Evolutionary conservation across 2,888 invertebrate genomes (phyloP), one percentile per base, ranked within the genome.

Genomic region (Dexiosoma caninum): DNA sequence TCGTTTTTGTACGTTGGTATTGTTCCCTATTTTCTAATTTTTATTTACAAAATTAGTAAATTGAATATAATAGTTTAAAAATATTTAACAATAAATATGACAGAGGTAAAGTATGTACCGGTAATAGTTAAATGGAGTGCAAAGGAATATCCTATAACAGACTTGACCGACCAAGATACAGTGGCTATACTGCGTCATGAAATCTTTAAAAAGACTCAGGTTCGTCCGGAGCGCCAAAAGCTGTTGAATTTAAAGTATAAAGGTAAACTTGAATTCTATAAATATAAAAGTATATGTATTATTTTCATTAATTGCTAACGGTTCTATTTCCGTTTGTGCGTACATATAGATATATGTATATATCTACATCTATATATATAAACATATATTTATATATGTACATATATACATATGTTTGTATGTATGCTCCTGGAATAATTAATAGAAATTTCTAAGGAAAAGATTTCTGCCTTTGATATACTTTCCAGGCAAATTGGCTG

Each of bases 81-180:
- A 9, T 19, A 23, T 12, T 12, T 23, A 37, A 35, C 21, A 57
- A 27, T 16, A 64, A 60, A 44, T 23, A 82, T 84, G 82, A 75
- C 53, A 37, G 83, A 83, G 27, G 72, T 84, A 27, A 77, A 60
- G 14, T 82, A 83, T 42, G 84, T 91, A 37, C 92, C 92, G 85
- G 90, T 97, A 81, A 93, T 94, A 84, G 94, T 98, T 7, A 98
- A 98, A 92, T 98, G 98, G 97, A 95, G 95, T 90, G 97, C 97
- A 62, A 95, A 96, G 86, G 98, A 98, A 89, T 97, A 93, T 88
- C 93, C 93, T 83, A 93, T 98, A n/a, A 84, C 92, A 53, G 94
- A 95, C 87, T 91, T 98, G 81, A 92, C 93, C 12, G 94, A 94
- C 78, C 94, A 93, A 60, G 95, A 96, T 85, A 96, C 95, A 2